Base-by-base conservation (phyloP, 2,113 vertebrate species). In the Sylvilagus bachmani region DNA sequence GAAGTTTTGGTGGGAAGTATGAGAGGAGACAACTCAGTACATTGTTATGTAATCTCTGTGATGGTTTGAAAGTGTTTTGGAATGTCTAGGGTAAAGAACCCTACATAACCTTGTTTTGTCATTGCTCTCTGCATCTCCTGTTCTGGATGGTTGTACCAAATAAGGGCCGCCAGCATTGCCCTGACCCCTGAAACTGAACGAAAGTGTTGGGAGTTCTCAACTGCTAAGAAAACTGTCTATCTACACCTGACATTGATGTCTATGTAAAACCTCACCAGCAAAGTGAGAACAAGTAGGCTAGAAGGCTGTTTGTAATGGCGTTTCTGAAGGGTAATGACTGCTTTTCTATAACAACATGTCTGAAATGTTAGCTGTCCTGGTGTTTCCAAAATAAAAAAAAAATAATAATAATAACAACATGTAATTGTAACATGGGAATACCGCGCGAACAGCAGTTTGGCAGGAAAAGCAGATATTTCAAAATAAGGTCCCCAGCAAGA, bases 401-500 rank as follows among this genome's bases (percentile, higher is more conserved):
- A 92, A 67, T 55, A 92, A 88, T 77, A 97, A 92, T 27, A 96
- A 93, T 31, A 97, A 91, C 87, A 97, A 33, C 69, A 96, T 96
- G 58, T 79, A 64, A 95, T 96, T 98, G 97, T 95, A 97, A 87
- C 97, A 66, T 95, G 90, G 66, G 95, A 89, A 96, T 98, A 98
- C 96, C 17, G 0, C 1, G 14, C 98, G 96, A 98, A 98, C 93
- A 98, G 93, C 89, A 92, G 66, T 97, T 98, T 98, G 98, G 97
- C 97, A 97, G 89, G 91, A 86, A 91, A 95, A 90, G 0, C 58
- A 51, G 73, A 31, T 97, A 96, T 97, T 98, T 98, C 97, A 98
- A 97, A 98, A 95, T 96, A 97, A 97, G 85, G 81, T 97, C 97
- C 82, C 69, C 90, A 97, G 93, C 49, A 97, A 81, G 89, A 97